Base-by-base conservation (phyloP, 2,797 vertebrate genomes). In the Syndactyla subalaris region DNA sequence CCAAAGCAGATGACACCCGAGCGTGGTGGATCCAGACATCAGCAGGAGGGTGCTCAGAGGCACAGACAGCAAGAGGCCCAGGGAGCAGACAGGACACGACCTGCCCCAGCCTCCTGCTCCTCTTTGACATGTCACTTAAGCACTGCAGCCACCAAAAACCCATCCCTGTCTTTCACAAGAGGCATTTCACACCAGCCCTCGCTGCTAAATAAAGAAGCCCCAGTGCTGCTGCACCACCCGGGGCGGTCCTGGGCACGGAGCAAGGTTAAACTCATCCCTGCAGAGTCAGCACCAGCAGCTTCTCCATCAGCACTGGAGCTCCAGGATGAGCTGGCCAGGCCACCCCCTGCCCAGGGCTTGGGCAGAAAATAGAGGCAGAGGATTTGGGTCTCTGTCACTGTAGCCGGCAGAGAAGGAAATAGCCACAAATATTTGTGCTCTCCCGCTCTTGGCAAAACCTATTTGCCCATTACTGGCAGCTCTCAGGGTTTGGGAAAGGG, bases 181-280 rank as follows among this genome's bases (percentile, higher is more conserved):
- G 74, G 43, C 75, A 58, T 91, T 92, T 88, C 92, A 73, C 78
- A 85, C 74, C 74, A 76, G n/a, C 51, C 62, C 74, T 76, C 0
- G 2, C 66, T 58, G 81, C 96, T 85, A 85, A 95, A 95, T 94
- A 89, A 92, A 94, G 90, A 81, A 45, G 16, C 48, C 45, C 5
- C 9, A 22, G 75, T 6, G 0, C 34, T 41, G 2, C 41, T 30
- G 68, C 57, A 34, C 43, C 43, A 30, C 18, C 21, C 6, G 1
- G 62, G 73, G 88, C 34, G 0, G 26, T 32, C 30, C 80, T 61
- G 88, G 81, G 46, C 80, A 67, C 13, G 3, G 30, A 70, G 27
- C 39, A 72, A 73, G 67, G 43, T 49, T 43, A 41, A 85, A 75
- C 21, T 41, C n/a, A 57, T 46, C 73, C 66, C 24, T 45, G 74